Conservation (phyloP, 1,140 invertebrate genomes). For the Drosophila suzukii region DNA sequence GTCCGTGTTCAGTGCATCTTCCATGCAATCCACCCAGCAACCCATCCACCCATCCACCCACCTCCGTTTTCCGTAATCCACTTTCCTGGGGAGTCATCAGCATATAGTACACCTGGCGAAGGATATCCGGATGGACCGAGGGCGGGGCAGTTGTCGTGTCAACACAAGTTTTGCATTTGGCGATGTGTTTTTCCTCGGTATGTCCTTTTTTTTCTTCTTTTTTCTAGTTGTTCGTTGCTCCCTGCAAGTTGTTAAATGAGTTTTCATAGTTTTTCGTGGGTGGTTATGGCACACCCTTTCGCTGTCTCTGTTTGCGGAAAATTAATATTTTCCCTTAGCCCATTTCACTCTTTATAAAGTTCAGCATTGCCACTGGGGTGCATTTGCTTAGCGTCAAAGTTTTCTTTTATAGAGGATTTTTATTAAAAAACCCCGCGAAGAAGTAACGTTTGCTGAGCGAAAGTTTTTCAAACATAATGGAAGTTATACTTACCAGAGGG, state of each 20-base stretch:
- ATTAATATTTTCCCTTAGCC: slow-evolving; percentile 49
- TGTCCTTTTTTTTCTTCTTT: slow-evolving; percentile 16
- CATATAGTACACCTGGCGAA: slow-evolving; percentile 8
- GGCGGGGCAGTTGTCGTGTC: slow-evolving; percentile 60
- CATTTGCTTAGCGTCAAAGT: slow-evolving; percentile 50
- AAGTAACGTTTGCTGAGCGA: slow-evolving; percentile 39
- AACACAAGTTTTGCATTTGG: slow-evolving; percentile 79
- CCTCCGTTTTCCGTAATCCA: slow-evolving; percentile 51
- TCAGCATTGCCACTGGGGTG: slow-evolving; percentile 42
- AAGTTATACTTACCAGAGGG: slow-evolving; percentile 10
- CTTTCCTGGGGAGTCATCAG: slow-evolving; percentile 29
- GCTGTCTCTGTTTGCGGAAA: slow-evolving; percentile 38
- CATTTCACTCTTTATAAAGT: slow-evolving; percentile 48
- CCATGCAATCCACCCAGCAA: slow-evolving; percentile 26
- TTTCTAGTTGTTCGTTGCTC: slow-evolving; percentile 1
- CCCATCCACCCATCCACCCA: background rate
- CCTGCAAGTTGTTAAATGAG: slow-evolving; percentile 75
- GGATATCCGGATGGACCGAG: slow-evolving; percentile 8
- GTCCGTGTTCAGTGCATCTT: slow-evolving; percentile 49
- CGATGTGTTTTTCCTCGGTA: slow-evolving; percentile 69
- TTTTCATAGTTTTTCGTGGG: slow-evolving; percentile 74
- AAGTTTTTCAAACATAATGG: slow-evolving; percentile 32
- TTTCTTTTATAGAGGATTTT: slow-evolving; percentile 43
- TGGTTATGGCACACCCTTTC: slow-evolving; percentile 22
- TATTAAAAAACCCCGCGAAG: slow-evolving; percentile 41